These are phyloP conservation scores for Tauraco hartlaubi DNA, from an alignment of 2,797 vertebrate species.

Conservation along the genomic window DNA sequence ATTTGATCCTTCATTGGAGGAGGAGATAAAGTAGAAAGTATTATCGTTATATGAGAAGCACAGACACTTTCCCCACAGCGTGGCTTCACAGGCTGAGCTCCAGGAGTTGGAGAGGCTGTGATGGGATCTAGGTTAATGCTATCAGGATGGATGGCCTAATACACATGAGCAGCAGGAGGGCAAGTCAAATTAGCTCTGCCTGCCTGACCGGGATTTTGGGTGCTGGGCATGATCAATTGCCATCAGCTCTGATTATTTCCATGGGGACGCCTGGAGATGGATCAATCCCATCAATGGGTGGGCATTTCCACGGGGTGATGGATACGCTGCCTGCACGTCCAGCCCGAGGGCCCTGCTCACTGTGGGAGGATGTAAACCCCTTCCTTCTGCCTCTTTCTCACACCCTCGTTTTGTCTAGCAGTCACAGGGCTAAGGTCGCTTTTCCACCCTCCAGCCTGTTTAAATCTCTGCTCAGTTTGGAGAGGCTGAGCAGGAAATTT, in stretches of 20 bases:
- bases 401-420: not conserved
- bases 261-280: conserved; percentile 54
- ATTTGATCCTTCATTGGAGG: not conserved
- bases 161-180: conserved; percentile 41
- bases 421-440: accelerated
- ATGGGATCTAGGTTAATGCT: conserved; percentile 67
- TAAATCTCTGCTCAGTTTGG: not conserved
- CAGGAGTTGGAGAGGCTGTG: not conserved
- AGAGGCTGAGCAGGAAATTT: not conserved
- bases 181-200: conserved; percentile 62
- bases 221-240: conserved; percentile 69
- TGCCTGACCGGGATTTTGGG: conserved; percentile 24
- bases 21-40: not conserved
- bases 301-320: conserved; percentile 63
- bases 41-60: accelerated
- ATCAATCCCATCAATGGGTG: conserved; percentile 70
- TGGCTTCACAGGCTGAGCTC: not conserved
- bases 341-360: not conserved
- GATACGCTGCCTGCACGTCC: not conserved
- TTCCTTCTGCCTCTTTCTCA: not conserved
- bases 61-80: not conserved
- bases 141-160: conserved; percentile 63
- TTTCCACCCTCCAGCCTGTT: not conserved
- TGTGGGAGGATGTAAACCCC: not conserved
- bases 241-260: conserved; percentile 77